These are phyloP conservation scores for Drosophila neocordata DNA, from an alignment of 1,140 invertebrate species.

Conservation along the genomic window DNA sequence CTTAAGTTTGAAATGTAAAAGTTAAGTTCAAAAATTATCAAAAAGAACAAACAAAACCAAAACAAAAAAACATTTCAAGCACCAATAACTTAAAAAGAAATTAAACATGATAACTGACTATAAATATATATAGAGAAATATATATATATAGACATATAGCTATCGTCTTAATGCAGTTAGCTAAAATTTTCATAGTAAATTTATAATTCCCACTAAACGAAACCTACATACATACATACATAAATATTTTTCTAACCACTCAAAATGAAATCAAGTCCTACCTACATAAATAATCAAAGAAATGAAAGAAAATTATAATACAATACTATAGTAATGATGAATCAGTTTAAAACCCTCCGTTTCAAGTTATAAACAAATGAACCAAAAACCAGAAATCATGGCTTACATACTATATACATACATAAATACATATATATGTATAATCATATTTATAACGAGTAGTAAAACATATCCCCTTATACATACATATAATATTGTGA, in stretches of 20 bases:
- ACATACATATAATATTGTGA: slow-evolving; percentile 30
- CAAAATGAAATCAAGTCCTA: slow-evolving; percentile 50
- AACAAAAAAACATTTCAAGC: background rate
- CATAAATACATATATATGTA: slow-evolving; percentile 17
- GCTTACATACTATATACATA: slow-evolving; percentile 39
- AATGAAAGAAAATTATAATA: background rate
- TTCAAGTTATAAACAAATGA: slow-evolving; percentile 79
- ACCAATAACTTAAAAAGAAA: background rate
- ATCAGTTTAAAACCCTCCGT: slow-evolving; percentile 76
- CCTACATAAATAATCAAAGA: slow-evolving; percentile 19
- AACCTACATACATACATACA: slow-evolving; percentile 34
- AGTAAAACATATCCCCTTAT: slow-evolving; percentile 54
- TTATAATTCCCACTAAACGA: slow-evolving; percentile 38
- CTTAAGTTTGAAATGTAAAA: background rate
- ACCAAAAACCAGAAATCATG: slow-evolving; percentile 50
- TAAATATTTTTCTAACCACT: slow-evolving; percentile 66
- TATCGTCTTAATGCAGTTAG: slow-evolving; percentile 47
- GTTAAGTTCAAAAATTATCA: background rate
- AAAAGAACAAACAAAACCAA: background rate
- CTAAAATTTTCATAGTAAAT: slow-evolving; percentile 55
- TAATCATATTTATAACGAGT: slow-evolving; percentile 24
- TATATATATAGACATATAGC: slow-evolving; percentile 11
- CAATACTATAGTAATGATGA: slow-evolving; percentile 47
- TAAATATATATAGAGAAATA: slow-evolving; percentile 15
- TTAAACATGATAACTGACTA: slow-evolving; percentile 43